A percentile compares a stretch with the other conserved stretches of the same genome.
Conservation (phyloP, 2,113 vertebrate species). For the Myrmophylax atrothorax region DNA sequence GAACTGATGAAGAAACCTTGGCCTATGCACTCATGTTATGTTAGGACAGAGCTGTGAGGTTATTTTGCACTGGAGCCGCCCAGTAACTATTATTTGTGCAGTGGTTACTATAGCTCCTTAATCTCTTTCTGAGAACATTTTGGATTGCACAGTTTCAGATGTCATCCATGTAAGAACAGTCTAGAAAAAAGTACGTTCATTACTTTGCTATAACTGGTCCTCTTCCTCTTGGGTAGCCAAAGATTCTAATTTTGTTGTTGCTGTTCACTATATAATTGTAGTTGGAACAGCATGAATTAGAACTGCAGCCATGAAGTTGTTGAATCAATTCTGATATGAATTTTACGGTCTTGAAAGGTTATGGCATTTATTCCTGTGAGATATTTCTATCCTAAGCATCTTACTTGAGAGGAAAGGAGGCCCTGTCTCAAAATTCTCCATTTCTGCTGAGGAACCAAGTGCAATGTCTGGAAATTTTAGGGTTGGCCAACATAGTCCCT, state of each 20-base stretch:
- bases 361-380: not conserved
- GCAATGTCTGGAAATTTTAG: not conserved
- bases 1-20: not conserved
- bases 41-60: conserved; percentile 1
- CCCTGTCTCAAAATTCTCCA: not conserved
- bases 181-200: not conserved
- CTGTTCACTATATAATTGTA: not conserved
- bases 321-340: not conserved
- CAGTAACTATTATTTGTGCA: conserved; percentile 10
- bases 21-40: not conserved
- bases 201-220: not conserved
- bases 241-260: not conserved
- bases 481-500: not conserved
- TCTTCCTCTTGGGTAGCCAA: not conserved
- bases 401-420: not conserved
- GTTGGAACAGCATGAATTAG: not conserved
- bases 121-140: conserved; percentile 23
- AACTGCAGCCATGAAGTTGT: not conserved
- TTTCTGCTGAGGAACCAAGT: not conserved
- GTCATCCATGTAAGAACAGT: not conserved
- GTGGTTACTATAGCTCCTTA: conserved; percentile 25
- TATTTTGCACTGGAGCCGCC: not conserved
- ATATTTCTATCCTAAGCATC: not conserved
- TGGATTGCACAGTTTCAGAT: not conserved
- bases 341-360: not conserved